Evolutionary conservation across 2,888 invertebrate genomes (phyloP), one percentile per base, ranked within the genome.

Genomic region (Drosophila dives): DNA sequence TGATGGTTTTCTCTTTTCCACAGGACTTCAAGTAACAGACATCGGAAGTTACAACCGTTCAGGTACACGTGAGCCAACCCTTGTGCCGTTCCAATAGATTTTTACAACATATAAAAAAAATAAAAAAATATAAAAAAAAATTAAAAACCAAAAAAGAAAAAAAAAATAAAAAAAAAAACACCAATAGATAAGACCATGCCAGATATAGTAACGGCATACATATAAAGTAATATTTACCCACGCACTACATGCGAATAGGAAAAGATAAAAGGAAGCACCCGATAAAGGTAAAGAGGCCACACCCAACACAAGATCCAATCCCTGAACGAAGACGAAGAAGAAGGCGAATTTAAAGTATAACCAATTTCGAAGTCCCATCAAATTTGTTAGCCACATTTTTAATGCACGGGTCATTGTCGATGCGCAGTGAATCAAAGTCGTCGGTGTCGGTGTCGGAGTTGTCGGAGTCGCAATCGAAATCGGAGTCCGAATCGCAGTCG

Each of bases 11-110:
- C 85, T 81, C 91, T 80, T 94, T 94, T 90, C 38, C 94, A 97
- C 17, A 55, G 97, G 96, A 97, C 96, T 95, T 96, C 96, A 95
- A 97, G 98, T 95, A 98, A 97, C 95, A 97, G 97, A 95, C 98
- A 98, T 96, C 97, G 98, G 95, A 98, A 98, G 95, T 96, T 98
- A 94, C 97, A 97, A 95, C 97, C 98, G 93, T 97, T 98, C 95
- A 97, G 98, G 96, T 97, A 97, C 96, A 98, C 98, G 97, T 98
- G 98, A 98, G 92, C 86, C 88, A 62, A 79, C 62, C 71, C 70
- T 64, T 64, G 76, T 77, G 73, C 71, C 72, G 80, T 79, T 76
- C 70, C 70, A 73, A 80, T 84, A 86, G 81, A 75, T 73, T 77
- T 84, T 72, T 89, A 82, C 73, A 78, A 76, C 81, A 74, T 77